phyloP scores from a whole-genome alignment of 1,140 invertebrate species.

The Drosophila bocqueti region DNA sequence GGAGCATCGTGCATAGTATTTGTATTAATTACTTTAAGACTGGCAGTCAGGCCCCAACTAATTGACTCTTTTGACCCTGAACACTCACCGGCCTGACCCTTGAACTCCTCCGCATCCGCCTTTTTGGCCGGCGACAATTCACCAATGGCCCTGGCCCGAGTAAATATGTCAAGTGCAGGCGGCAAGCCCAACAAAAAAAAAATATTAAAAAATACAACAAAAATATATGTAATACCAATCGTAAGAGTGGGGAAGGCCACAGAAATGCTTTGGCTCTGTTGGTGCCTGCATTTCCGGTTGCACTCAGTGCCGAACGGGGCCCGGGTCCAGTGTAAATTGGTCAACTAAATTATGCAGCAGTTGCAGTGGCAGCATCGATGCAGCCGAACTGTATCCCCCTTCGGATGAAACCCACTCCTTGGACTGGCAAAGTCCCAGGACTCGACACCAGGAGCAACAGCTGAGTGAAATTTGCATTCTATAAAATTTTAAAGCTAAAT shows the following conservation, averaged over 20 bases:
- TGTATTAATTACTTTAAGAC: neutral
- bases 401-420: neutral
- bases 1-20: neutral
- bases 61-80: neutral
- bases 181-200: constrained; percentile 16
- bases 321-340: constrained; percentile 79
- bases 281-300: constrained; percentile 80
- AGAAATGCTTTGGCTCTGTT: constrained; percentile 39
- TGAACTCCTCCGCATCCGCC: neutral
- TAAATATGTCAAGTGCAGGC: constrained; percentile 85
- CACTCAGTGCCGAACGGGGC: constrained; percentile 71
- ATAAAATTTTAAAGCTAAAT: constrained; percentile 76
- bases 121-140: constrained; percentile 45
- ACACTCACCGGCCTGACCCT: neutral
- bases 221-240: constrained; percentile 1
- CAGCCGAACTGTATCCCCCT: constrained; percentile 19
- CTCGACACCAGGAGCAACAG: constrained; percentile 57
- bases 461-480: constrained; percentile 72
- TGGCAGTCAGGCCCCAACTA: neutral
- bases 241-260: neutral
- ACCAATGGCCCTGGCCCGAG: constrained; percentile 69
- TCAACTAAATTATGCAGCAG: constrained; percentile 84
- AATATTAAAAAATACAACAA: constrained; percentile 23
- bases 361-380: constrained; percentile 57
- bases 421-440: neutral